Base-by-base conservation (phyloP, 2,113 vertebrate genomes). In the Cairina moschata region DNA sequence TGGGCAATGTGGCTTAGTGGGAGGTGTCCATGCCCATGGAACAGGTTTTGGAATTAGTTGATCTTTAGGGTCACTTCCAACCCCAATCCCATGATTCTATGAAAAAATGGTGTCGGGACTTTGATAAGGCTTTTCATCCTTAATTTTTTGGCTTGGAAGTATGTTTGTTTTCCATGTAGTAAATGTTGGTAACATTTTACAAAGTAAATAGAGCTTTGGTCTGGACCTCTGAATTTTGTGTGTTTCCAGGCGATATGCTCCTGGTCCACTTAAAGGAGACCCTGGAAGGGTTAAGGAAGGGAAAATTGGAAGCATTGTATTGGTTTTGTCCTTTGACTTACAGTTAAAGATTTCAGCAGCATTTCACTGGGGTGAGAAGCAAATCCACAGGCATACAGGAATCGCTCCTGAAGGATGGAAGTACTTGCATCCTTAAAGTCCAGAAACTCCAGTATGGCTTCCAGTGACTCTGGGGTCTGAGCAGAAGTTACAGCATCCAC, bases 361-460 rank as follows among this genome's bases (percentile, higher is more conserved):
- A 71, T 97, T 95, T 99, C 99, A 28, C 97, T 98, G 10, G 99
- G 99, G 72, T 99, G 99, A 56, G 99, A 99, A 44, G 99, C 98
- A 88, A 99, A 99, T 73, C 99, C 99, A 88, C 98, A 99, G 59
- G 99, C 99, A 23, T 99, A 99, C 25, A 99, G 98, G 91, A 99
- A 99, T 44, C 99, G 97, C 88, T 99, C 99, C 96, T 99, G 99
- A 66, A 99, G 97, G 55, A 98, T 31, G 36, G 97, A 76, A 60
- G 97, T 97, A 54, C 98, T 98, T 78, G 97, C 89, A 63, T 99
- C 98, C 31, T 98, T 98, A 95, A 99, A 99, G 98, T 99, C 98
- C 76, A 99, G 96, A 93, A 99, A 99, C 62, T 98, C 97, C 91
- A 99, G 94, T 36, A 99, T 80, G 8, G 99, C 99, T 29, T 98